Conservation (phyloP, 1,140 invertebrate genomes). For the Mamestra configurata region DNA sequence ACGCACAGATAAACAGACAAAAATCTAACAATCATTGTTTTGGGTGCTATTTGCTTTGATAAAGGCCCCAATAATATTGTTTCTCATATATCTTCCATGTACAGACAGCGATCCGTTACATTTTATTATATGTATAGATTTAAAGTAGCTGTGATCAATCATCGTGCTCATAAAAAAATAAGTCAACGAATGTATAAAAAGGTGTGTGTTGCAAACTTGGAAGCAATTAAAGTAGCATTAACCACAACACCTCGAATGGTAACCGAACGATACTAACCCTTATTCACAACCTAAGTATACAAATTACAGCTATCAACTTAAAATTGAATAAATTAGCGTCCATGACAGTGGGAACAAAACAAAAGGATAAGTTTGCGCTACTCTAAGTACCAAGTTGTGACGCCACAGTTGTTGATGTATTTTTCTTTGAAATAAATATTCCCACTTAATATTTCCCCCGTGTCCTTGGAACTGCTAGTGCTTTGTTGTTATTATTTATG, state of each 20-base stretch:
- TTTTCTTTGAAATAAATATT: conserved; percentile 20
- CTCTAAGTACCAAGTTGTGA: conserved; percentile 29
- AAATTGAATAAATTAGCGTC: conserved; percentile 44
- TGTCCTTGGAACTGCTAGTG: conserved; percentile 22
- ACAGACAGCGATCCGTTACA: too few relatives aligned
- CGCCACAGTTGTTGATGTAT: conserved; percentile 33
- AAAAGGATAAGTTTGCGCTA: conserved; percentile 32
- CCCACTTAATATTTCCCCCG: conserved; percentile 12
- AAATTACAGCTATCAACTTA: conserved; percentile 28
- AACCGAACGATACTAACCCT: neutral
- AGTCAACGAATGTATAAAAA: too few relatives aligned
- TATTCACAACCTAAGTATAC: neutral
- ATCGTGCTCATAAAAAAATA: too few relatives aligned
- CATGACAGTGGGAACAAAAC: conserved; percentile 21
- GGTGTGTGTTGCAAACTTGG: neutral
- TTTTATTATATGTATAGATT: too few relatives aligned
- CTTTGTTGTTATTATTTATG: conserved; percentile 10
- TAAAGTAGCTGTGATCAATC: too few relatives aligned
- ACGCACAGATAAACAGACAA: too few relatives aligned
- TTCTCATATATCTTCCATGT: too few relatives aligned
- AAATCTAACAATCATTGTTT: too few relatives aligned
- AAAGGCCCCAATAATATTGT: too few relatives aligned
- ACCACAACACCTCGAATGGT: neutral
- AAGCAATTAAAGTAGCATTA: neutral
- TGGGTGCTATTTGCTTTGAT: too few relatives aligned